Percentiles rank a stretch among this genome's conserved stretches.
phyloP scores from a whole-genome alignment of 2,888 invertebrate species.

The Bellardia pandia region DNA sequence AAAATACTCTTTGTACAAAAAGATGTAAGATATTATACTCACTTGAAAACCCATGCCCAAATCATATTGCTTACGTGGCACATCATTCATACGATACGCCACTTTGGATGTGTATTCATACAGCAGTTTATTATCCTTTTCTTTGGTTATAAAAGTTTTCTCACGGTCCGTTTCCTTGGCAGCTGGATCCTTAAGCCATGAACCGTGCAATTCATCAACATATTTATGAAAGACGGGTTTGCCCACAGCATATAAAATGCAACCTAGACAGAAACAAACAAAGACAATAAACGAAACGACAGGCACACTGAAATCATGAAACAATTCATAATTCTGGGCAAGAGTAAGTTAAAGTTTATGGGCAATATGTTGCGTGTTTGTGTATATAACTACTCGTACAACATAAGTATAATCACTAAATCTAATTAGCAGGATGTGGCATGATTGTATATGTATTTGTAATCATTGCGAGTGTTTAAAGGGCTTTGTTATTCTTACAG shows the following conservation, averaged over 20 bases:
- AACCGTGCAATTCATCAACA: slow-evolving; percentile 91
- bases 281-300: slow-evolving; percentile 5
- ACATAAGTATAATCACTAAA: slow-evolving; percentile 4
- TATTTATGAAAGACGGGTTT: slow-evolving; percentile 95
- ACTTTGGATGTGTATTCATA: slow-evolving; percentile 92
- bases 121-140: slow-evolving; percentile 89
- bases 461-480: background rate
- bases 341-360: too few species aligned
- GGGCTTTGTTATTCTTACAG: slow-evolving; percentile 14
- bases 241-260: slow-evolving; percentile 95
- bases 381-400: too few species aligned
- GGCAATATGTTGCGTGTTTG: too few species aligned
- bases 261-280: slow-evolving; percentile 86
- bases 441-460: background rate
- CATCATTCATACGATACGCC: slow-evolving; percentile 87
- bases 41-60: slow-evolving; percentile 84
- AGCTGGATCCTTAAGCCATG: slow-evolving; percentile 92
- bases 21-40: slow-evolving; percentile 73
- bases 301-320: background rate
- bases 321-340: background rate
- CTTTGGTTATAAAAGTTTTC: slow-evolving; percentile 93
- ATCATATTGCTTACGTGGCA: slow-evolving; percentile 84
- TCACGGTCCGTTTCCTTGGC: slow-evolving; percentile 84
- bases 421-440: slow-evolving; percentile 28
- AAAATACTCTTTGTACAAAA: too few species aligned